A percentile compares a stretch with the other conserved stretches of the same genome.
Evolutionary conservation across 1,140 invertebrate species (phyloP).

Genomic region (Drosophila ficusphila): DNA sequence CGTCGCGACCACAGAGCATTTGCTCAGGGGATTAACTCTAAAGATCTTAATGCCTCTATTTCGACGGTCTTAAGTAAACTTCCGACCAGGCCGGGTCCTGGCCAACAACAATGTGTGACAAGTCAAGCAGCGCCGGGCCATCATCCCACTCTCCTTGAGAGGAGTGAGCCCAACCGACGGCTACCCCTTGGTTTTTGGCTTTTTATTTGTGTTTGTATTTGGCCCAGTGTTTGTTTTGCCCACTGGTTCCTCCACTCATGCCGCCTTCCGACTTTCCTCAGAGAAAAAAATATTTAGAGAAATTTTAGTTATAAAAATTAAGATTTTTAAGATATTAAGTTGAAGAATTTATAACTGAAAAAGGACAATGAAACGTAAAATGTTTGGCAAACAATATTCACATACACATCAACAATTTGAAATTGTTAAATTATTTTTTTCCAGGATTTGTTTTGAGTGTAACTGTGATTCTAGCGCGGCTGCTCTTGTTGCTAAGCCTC

Average conservation of each 20-base stretch:
- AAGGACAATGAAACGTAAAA: too few species aligned
- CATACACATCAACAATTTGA: too few species aligned
- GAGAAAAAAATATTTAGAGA: not conserved
- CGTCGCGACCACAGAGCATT: slow-evolving; percentile 70
- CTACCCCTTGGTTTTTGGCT: slow-evolving; percentile 36
- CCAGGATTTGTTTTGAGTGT: not conserved
- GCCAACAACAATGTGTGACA: slow-evolving; percentile 64
- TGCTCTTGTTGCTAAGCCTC: slow-evolving; percentile 38
- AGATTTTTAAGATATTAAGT: too few species aligned
- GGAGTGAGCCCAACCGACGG: not conserved
- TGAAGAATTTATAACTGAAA: too few species aligned
- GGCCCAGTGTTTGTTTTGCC: slow-evolving; percentile 71
- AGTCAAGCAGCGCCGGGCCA: slow-evolving; percentile 68
- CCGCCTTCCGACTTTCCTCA: slow-evolving; percentile 13
- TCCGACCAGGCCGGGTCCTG: slow-evolving; percentile 38
- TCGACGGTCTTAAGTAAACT: slow-evolving; percentile 83
- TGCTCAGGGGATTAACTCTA: slow-evolving; percentile 82
- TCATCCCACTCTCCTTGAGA: not conserved
- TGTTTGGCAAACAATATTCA: too few species aligned
- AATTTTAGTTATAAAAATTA: too few species aligned
- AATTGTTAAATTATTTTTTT: too few species aligned
- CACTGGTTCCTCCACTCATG: slow-evolving; percentile 69
- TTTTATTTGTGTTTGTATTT: slow-evolving; percentile 75
- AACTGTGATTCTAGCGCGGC: slow-evolving; percentile 27
- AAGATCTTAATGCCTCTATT: slow-evolving; percentile 84